Base-by-base conservation (phyloP, 2,888 invertebrate genomes). In the Mesorhabditis sp. region DNA sequence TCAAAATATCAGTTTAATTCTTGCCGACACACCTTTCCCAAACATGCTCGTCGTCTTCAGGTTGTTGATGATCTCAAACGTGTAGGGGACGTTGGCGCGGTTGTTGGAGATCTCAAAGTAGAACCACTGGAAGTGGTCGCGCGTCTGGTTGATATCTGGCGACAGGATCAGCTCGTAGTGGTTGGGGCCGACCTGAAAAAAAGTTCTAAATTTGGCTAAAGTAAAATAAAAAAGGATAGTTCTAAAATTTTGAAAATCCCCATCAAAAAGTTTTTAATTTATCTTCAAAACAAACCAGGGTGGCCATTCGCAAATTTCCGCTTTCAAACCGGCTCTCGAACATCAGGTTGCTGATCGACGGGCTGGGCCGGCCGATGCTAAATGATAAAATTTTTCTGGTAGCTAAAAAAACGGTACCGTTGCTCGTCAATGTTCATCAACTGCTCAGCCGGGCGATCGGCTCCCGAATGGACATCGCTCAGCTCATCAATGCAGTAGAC, bases 241-340 rank as follows among this genome's bases (percentile, higher is more conserved):
- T n/a, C n/a, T n/a, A n/a, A n/a, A n/a, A n/a, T n/a, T 67, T 45
- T 13, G 5, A 0, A 15, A 42, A n/a, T 42, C 28, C 41, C 5
- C 45, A 61, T 41, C 45, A n/a, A 67, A 6, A 70, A 44, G 70
- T 6, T 43, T 41, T 4, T 28, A 4, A 6, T 10, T 41, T 41
- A 71, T 15, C 13, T 3, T n/a, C n/a, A 5, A 43, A 45, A 74
- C 76, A 75, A 85, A 91, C 92, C 90, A 92, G 92, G 85, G 92
- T 91, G 41, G 89, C 93, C 89, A 91, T 91, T 71, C 93, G 88
- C 44, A 93, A 88, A 87, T 93, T 93, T 42, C 93, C 93, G 79
- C 91, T 91, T 86, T 93, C 93, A 87, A 93, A 93, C 83, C 92
- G 90, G 4, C 93, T 92, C 86, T 93, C 93, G 86, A 93, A 93